Base-by-base conservation (phyloP, 2,888 invertebrate species). In the Heliconius ethilla region DNA sequence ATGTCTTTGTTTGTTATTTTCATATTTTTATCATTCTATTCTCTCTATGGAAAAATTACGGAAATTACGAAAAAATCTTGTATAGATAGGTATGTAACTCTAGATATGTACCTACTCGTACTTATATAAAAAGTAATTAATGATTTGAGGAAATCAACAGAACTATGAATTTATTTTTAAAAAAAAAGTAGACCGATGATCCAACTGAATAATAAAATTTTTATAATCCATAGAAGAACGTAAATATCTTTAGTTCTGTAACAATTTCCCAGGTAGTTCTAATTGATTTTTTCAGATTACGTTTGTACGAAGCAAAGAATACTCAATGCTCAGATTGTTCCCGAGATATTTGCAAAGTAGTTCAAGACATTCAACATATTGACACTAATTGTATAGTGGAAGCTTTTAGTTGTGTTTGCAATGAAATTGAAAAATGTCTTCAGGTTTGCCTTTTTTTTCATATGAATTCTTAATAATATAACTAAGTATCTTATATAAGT, bases 351-450 rank as follows among this genome's bases (percentile, higher is more conserved):
- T 86, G 86, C 82, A 85, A 89, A 22, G 89, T 94, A 67, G 92
- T 88, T 2, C 84, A 92, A 9, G 94, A 94, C 75, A 83, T 94
- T 18, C 85, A 89, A 78, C 88, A 92, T 80, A 94, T 94, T 78
- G 86, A 94, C 82, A 94, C 93, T 11, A 93, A 92, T 83, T 93
- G 93, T 81, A 77, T 84, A 4, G 90, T 94, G 18, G 89, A 92
- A 79, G 91, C 90, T 0, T 94, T 89, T 83, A 90, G 89, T 79
- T 89, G 89, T 76, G 84, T 86, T 10, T 85, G 82, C 67, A 86
- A 81, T 82, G 90, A 93, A 25, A 86, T 94, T 75, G 90, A 92
- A 55, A 80, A 89, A 74, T 92, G 93, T 81, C 86, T 94, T 70
- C 93, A 94, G 94, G 94, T 94, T 75, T 70, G 75, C 62, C 37